Conservation (phyloP, 92 coral and sea anemone genomes). For the Phenganax stokvisi region DNA sequence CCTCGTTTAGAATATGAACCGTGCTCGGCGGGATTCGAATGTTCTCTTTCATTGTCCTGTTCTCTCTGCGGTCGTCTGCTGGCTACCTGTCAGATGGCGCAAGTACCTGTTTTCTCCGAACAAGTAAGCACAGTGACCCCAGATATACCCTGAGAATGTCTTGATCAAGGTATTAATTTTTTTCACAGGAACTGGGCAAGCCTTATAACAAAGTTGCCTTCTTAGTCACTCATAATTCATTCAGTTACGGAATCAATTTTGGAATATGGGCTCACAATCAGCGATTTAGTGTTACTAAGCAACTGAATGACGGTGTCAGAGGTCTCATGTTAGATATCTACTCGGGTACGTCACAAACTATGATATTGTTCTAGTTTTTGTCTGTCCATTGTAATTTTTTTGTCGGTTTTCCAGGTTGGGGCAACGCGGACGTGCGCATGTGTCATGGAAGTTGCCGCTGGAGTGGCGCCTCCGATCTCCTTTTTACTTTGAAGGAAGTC, state of each 20-base stretch:
- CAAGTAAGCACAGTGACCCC: slow-evolving; percentile 50
- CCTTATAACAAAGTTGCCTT: slow-evolving; percentile 93
- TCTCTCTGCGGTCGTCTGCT: slow-evolving; percentile 66
- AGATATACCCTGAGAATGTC: too few species aligned
- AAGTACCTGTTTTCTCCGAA: slow-evolving; percentile 56
- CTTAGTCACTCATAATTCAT: slow-evolving; percentile 89
- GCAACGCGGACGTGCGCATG: slow-evolving; percentile 66
- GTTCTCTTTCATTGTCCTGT: slow-evolving; percentile 67
- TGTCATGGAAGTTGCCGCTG: slow-evolving; percentile 87
- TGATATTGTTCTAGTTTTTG: too few species aligned
- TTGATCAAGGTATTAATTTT: background rate
- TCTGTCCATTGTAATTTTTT: background rate
- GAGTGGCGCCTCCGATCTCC: slow-evolving; percentile 80
- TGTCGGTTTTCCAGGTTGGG: slow-evolving; percentile 71
- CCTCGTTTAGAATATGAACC: slow-evolving; percentile 81
- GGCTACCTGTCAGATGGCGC: slow-evolving; percentile 81
- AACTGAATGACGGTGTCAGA: slow-evolving; percentile 85
- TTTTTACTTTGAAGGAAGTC: slow-evolving; percentile 65
- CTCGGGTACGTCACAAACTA: slow-evolving; percentile 51
- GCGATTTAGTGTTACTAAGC: slow-evolving; percentile 64
- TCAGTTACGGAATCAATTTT: slow-evolving; percentile 57
- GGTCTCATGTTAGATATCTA: slow-evolving; percentile 93
- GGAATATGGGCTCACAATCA: slow-evolving; percentile 96
- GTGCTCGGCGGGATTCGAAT: slow-evolving; percentile 81
- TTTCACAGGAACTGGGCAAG: slow-evolving; percentile 61